phyloP scores from a whole-genome alignment of 2,888 invertebrate genomes.

The Drosophila infuscata region DNA sequence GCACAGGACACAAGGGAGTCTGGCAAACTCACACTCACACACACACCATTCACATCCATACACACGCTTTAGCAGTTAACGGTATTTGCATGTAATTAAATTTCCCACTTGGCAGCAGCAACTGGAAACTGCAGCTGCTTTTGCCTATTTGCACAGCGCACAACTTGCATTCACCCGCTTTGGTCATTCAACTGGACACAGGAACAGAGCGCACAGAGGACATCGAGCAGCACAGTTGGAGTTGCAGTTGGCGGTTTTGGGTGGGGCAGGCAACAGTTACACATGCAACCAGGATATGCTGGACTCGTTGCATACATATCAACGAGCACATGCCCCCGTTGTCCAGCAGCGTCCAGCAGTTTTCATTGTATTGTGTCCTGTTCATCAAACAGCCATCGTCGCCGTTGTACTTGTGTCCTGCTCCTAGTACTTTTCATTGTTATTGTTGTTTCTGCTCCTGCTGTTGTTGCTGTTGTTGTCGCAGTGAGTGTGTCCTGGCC shows the following conservation, averaged over 20 bases:
- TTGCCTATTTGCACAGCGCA: slow-evolving; percentile 62
- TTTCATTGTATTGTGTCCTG: slow-evolving; percentile 34
- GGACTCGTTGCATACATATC: slow-evolving; percentile 13
- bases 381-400: slow-evolving; percentile 48
- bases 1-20: slow-evolving; percentile 39
- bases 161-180: slow-evolving; percentile 39
- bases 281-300: slow-evolving; percentile 40
- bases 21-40: slow-evolving; percentile 1
- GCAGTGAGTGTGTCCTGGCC: slow-evolving; percentile 25
- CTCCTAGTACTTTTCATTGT: slow-evolving; percentile 16
- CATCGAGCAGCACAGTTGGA: not conserved
- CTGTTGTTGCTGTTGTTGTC: not conserved
- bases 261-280: slow-evolving; percentile 23
- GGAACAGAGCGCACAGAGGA: slow-evolving; percentile 5
- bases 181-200: slow-evolving; percentile 53
- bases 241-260: slow-evolving; percentile 5
- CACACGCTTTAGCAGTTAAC: slow-evolving; percentile 55
- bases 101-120: slow-evolving; percentile 74
- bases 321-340: slow-evolving; percentile 33
- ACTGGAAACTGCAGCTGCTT: slow-evolving; percentile 65
- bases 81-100: slow-evolving; percentile 83
- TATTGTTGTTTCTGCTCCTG: slow-evolving; percentile 7
- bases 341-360: slow-evolving; percentile 24
- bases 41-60: not conserved
- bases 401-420: slow-evolving; percentile 8